Conservation (phyloP, 2,797 vertebrate genomes). For the Rhabdophis nuchalis region DNA sequence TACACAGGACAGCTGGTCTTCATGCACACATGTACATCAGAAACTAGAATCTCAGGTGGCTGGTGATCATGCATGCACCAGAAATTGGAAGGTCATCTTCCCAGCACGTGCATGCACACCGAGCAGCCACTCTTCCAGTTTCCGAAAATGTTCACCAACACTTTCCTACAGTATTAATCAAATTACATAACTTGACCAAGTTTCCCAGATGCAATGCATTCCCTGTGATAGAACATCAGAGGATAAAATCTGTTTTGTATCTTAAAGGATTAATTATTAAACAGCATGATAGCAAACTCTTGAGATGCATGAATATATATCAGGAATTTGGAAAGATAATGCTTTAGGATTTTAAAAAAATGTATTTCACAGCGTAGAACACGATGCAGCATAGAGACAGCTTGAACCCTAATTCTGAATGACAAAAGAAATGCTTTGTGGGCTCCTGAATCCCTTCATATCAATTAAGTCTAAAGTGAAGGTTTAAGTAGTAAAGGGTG, state of each 20-base stretch:
- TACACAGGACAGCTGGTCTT: no score
- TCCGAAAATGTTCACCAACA: no score
- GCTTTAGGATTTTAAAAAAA: slow-evolving; percentile 14
- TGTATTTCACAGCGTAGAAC: neutral
- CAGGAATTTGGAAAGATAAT: slow-evolving; percentile 10
- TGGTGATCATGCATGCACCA: no score
- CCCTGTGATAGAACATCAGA: neutral
- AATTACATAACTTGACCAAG: neutral
- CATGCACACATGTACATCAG: no score
- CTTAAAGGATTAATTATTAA: slow-evolving; percentile 4
- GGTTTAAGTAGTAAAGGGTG: neutral
- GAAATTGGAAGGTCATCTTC: no score
- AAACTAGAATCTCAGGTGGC: no score
- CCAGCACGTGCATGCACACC: no score
- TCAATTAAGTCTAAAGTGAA: slow-evolving; percentile 16
- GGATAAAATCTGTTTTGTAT: neutral
- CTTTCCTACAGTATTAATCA: neutral
- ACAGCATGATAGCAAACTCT: neutral
- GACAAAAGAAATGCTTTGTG: neutral
- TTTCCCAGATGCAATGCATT: neutral
- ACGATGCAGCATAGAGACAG: neutral
- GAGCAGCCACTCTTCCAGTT: no score
- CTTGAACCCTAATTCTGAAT: neutral
- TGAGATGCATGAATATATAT: neutral
- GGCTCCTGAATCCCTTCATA: neutral